Evolutionary conservation across 2,888 invertebrate species (phyloP).

Genomic region (Hoplodrina ambigua): DNA sequence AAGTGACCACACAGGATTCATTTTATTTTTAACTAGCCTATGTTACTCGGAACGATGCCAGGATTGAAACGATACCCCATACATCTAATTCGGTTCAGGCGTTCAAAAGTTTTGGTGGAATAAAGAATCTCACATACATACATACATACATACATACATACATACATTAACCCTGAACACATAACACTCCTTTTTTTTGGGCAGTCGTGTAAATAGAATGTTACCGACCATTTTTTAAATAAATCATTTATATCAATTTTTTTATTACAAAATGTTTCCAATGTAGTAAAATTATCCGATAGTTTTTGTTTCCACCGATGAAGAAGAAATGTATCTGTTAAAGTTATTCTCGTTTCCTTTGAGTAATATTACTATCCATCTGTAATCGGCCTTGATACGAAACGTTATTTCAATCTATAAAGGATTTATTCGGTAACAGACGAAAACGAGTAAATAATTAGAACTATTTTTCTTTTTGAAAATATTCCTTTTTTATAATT

Average conservation of each 20-base stretch:
- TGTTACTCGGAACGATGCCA: too few species aligned
- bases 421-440: conserved; percentile 9
- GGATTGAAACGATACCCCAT: too few species aligned
- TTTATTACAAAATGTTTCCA: not conserved
- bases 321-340: not conserved
- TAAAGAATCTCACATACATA: too few species aligned
- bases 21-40: too few species aligned
- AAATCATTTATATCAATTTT: not conserved
- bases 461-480: not conserved
- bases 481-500: not conserved
- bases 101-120: too few species aligned
- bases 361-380: conserved; percentile 37
- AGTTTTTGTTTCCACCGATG: not conserved
- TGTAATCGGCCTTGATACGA: conserved; percentile 31
- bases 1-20: too few species aligned
- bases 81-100: too few species aligned
- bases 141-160: too few species aligned
- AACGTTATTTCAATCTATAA: conserved; percentile 20
- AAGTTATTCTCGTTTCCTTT: conserved; percentile 3
- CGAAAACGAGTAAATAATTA: not conserved
- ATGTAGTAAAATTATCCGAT: not conserved
- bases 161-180: too few species aligned
- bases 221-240: not conserved
- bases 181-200: too few species aligned
- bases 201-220: too few species aligned